Percentiles rank a stretch among this genome's conserved stretches.
Evolutionary conservation across 1,140 invertebrate genomes (phyloP).

Genomic region (Ostrea edulis): DNA sequence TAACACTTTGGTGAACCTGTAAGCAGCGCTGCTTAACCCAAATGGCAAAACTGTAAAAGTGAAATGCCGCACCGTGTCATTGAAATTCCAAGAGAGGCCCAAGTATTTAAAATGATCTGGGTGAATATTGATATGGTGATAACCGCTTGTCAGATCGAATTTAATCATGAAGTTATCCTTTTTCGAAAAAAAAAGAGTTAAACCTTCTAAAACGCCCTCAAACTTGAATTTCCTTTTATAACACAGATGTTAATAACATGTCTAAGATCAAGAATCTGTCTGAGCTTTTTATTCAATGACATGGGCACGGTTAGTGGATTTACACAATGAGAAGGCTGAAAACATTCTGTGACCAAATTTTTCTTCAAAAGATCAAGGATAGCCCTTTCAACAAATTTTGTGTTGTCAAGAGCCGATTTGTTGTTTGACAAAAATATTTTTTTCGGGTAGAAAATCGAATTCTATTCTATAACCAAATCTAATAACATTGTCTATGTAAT

Average conservation of each 20-base stretch:
- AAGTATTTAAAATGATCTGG: neutral
- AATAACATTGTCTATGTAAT: slow-evolving; percentile 16
- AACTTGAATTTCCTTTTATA: neutral
- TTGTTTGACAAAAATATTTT: slow-evolving; percentile 8
- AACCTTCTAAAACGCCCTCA: neutral
- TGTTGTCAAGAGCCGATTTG: slow-evolving; percentile 10
- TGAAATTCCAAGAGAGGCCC: neutral
- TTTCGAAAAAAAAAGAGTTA: neutral
- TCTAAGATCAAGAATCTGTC: neutral
- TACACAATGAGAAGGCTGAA: neutral
- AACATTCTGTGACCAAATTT: neutral
- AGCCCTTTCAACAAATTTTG: neutral
- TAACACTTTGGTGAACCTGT: neutral
- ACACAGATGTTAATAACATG: neutral
- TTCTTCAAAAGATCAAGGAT: neutral
- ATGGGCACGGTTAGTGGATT: neutral
- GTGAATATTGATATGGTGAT: too few species aligned
- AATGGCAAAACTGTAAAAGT: too few species aligned
- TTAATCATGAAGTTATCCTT: neutral
- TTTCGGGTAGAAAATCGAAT: neutral
- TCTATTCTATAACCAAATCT: slow-evolving; percentile 35
- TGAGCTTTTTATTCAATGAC: neutral
- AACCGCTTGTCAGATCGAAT: neutral
- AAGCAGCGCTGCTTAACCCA: too few species aligned
- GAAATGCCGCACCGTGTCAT: too few species aligned